These are phyloP conservation scores for Prorops nasuta DNA, from an alignment of 1,140 invertebrate species.

Conservation along the genomic window DNA sequence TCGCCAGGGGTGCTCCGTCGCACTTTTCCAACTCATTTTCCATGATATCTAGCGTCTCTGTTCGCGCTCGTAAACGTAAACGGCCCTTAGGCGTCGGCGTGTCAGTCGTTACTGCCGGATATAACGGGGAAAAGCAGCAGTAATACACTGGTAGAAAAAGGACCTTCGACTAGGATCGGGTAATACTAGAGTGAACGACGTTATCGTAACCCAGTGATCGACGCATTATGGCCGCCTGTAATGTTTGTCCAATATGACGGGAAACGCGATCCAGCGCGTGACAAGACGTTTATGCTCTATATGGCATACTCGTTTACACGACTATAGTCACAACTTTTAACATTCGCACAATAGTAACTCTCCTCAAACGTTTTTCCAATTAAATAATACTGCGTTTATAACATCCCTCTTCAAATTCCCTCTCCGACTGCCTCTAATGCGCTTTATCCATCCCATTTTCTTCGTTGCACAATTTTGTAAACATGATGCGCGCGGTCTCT, in stretches of 20 bases:
- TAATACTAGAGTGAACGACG: constrained; percentile 19
- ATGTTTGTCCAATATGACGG: constrained; percentile 25
- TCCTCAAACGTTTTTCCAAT: too few relatives aligned
- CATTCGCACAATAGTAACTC: too few relatives aligned
- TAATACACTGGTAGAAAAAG: constrained; percentile 16
- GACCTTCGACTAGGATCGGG: too few relatives aligned
- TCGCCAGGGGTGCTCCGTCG: constrained; percentile 32
- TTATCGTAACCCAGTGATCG: constrained; percentile 22
- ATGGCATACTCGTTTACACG: too few relatives aligned
- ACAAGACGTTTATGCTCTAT: too few relatives aligned
- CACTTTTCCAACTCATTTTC: constrained; percentile 46
- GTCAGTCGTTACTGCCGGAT: constrained; percentile 30
- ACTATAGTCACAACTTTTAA: too few relatives aligned
- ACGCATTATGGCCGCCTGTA: constrained; percentile 28
- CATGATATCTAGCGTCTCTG: constrained; percentile 33
- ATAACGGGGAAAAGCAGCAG: constrained; percentile 26
- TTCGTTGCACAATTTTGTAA: too few relatives aligned
- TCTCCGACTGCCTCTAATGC: background rate
- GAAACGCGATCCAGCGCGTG: constrained; percentile 10
- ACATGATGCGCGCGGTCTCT: too few relatives aligned
- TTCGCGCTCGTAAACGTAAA: constrained; percentile 41
- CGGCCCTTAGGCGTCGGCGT: constrained; percentile 41
- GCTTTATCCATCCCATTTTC: constrained; percentile 4
- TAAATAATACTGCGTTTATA: too few relatives aligned
- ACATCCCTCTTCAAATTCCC: too few relatives aligned